phyloP scores from a whole-genome alignment of 23 tunicate species.

The Pegea sp. region DNA sequence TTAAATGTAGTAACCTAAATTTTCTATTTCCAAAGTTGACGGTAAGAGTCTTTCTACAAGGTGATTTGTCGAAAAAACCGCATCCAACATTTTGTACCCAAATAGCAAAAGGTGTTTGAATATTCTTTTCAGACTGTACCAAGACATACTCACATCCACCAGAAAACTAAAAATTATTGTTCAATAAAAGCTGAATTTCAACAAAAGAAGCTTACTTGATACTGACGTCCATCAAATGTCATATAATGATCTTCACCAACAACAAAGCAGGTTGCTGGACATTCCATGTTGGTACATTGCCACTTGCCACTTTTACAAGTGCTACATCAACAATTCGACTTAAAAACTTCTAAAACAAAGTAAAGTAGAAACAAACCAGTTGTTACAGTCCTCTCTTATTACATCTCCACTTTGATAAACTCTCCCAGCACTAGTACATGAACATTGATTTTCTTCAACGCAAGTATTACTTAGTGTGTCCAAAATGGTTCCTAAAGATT shows the following conservation, averaged over 20 bases:
- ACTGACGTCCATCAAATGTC: conserved; percentile 47
- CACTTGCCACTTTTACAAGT: conserved; percentile 30
- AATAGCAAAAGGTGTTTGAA: conserved; percentile 11
- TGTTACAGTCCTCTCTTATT: conserved; percentile 22
- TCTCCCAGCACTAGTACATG: conserved; percentile 17
- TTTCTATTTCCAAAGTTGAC: conserved; percentile 7
- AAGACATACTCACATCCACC: conserved; percentile 72
- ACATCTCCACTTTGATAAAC: conserved; percentile 11
- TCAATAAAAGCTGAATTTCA: background rate
- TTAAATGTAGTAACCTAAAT: conserved; percentile 7
- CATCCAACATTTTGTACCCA: conserved; percentile 71
- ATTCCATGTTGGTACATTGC: conserved; percentile 39
- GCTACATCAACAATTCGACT: too few species aligned
- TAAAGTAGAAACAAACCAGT: conserved; percentile 7
- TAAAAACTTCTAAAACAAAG: too few species aligned
- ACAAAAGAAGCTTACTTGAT: conserved; percentile 14
- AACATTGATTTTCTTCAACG: conserved; percentile 15
- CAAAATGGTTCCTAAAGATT: conserved; percentile 17
- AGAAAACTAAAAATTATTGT: conserved; percentile 18
- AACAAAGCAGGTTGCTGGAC: conserved; percentile 39
- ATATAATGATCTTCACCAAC: conserved; percentile 69
- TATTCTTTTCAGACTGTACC: conserved; percentile 8
- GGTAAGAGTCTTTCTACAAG: conserved; percentile 30
- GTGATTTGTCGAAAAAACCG: conserved; percentile 16
- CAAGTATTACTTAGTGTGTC: conserved; percentile 5